Base-by-base conservation (phyloP, 2,797 vertebrate species). In the Salmo trutta region DNA sequence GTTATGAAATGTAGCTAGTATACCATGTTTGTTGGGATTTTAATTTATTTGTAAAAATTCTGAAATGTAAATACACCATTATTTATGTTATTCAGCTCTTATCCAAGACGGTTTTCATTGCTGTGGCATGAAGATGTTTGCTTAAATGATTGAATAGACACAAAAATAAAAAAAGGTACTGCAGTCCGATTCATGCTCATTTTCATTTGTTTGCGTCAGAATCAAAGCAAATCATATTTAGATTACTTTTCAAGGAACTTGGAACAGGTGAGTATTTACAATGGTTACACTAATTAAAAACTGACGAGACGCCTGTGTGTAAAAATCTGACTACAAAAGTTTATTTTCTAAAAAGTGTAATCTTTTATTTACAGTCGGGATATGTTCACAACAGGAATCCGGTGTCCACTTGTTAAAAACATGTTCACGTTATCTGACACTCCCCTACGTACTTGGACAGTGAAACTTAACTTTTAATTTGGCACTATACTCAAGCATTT, bases 281-380 rank as follows among this genome's bases (percentile, higher is more conserved):
- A 24, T 3, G 59, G 8, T 1, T 24, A 64, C 12, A 24, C 59
- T 12, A 68, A 33, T 68, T 16, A 3, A 31, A 31, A 31, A 31
- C 15, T 68, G 66, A 19, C 16, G 17, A 68, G 29, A 33, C n/a
- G 2, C 31, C 14, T 16, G 27, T 6, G 4, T 27, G 10, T 76
- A 73, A 68, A 21, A 7, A 33, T 51, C 27, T 33, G 41, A 70
- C 36, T 10, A 47, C 10, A 54, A 27, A 73, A 73, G 33, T 5
- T 5, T 6, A 33, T 53, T 17, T 41, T 77, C 64, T 80, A 81
- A 85, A 81, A 79, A 59, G 65, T 77, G 64, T 71, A n/a, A 41
- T 31, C n/a, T 75, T 87, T 83, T 81, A 80, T 81, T 84, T 84
- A 85, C 82, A 85, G 65, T 81, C 33, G 76, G 15, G 54, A 78